Percentiles rank a stretch among this genome's conserved stretches.
These are phyloP conservation scores for Pelecanus crispus DNA, from an alignment of 2,113 vertebrate species.

Conservation along the genomic window DNA sequence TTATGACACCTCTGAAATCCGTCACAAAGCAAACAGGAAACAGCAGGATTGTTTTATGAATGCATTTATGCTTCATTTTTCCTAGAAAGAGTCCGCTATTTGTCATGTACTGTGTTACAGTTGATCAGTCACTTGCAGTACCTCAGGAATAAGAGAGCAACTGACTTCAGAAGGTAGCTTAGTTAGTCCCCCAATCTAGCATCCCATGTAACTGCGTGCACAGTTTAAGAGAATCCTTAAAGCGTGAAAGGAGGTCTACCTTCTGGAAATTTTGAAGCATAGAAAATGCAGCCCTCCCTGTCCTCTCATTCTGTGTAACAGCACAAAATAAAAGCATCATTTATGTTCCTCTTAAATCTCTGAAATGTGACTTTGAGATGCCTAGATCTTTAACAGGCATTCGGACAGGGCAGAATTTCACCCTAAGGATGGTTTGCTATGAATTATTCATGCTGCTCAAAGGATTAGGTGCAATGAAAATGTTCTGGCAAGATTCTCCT, in stretches of 20 bases:
- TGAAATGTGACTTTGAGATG: not conserved
- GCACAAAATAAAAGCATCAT: not conserved
- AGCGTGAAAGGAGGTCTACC: not conserved
- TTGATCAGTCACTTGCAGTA: not conserved
- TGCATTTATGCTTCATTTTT: conserved; percentile 25
- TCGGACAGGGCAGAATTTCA: not conserved
- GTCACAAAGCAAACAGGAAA: conserved; percentile 47
- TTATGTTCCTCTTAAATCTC: not conserved
- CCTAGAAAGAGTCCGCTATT: not conserved
- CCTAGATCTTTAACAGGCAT: not conserved
- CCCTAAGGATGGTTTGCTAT: not conserved
- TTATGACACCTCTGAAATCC: conserved; percentile 34
- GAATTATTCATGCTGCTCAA: not conserved
- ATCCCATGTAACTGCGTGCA: not conserved
- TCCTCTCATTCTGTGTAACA: not conserved
- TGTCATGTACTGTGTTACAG: not conserved
- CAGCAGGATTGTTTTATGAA: conserved; percentile 3
- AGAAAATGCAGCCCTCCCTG: not conserved
- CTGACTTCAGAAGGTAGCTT: not conserved
- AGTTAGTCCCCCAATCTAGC: not conserved
- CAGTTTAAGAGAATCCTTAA: not conserved
- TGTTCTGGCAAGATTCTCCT: not conserved
- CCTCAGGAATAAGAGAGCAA: not conserved
- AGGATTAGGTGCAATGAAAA: conserved; percentile 5
- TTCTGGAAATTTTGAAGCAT: not conserved